These are phyloP conservation scores for Naja naja DNA, from an alignment of 2,113 vertebrate genomes.

Conservation along the genomic window DNA sequence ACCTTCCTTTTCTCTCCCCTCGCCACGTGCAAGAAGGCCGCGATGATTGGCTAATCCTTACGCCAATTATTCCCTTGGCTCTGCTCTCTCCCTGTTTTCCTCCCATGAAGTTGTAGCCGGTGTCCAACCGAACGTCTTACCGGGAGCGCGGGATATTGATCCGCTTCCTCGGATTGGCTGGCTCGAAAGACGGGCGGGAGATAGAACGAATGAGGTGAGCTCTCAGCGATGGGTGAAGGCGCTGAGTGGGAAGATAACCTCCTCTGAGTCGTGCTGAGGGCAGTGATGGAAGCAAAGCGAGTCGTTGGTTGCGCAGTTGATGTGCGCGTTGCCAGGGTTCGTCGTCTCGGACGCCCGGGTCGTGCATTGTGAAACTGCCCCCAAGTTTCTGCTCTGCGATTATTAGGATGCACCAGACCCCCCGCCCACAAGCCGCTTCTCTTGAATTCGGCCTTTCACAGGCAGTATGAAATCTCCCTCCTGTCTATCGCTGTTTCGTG, in stretches of 20 bases:
- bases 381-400: background rate
- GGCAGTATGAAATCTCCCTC: background rate
- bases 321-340: constrained; percentile 60
- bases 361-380: background rate
- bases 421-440: background rate
- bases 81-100: no score
- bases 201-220: background rate
- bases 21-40: background rate
- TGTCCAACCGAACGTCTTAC: background rate
- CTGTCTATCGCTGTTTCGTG: background rate
- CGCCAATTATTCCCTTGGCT: background rate
- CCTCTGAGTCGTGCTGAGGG: constrained; percentile 65
- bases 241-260: constrained; percentile 70
- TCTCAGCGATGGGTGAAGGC: constrained; percentile 17
- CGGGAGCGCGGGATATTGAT: background rate
- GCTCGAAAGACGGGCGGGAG: background rate
- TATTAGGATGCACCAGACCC: background rate
- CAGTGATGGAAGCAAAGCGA: constrained; percentile 85
- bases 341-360: background rate
- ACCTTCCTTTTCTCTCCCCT: background rate
- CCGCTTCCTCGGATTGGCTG: background rate
- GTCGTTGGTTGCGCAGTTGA: constrained; percentile 92
- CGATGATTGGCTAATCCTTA: background rate
- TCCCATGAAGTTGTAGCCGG: background rate
- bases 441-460: background rate